phyloP scores from a whole-genome alignment of 2,797 vertebrate genomes.

The Myotis planiceps region DNA sequence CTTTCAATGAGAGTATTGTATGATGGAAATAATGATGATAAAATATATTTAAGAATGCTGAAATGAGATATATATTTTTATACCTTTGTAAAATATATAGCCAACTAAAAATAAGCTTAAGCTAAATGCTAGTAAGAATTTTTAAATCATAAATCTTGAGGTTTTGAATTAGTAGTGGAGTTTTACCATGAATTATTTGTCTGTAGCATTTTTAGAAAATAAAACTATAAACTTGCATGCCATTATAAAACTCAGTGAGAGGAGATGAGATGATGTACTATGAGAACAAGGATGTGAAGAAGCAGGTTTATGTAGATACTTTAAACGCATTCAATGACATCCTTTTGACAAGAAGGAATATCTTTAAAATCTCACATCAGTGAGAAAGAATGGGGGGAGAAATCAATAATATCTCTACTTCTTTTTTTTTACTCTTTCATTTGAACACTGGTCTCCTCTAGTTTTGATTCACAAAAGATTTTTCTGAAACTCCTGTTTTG shows the following conservation, averaged over 20 bases:
- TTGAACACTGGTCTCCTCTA: slow-evolving; percentile 49
- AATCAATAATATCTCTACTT: slow-evolving; percentile 35
- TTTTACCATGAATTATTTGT: slow-evolving; percentile 22
- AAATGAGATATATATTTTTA: background rate
- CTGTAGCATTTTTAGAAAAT: slow-evolving; percentile 13
- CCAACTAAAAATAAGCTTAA: background rate
- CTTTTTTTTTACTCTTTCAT: slow-evolving; percentile 62
- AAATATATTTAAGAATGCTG: background rate
- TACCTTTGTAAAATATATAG: background rate
- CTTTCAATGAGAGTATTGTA: background rate
- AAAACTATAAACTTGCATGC: background rate
- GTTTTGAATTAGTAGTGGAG: background rate
- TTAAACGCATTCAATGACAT: slow-evolving; percentile 36
- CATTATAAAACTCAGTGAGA: background rate
- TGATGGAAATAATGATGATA: background rate
- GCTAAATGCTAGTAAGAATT: background rate
- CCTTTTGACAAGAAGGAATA: slow-evolving; percentile 31
- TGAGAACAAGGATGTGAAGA: slow-evolving; percentile 61
- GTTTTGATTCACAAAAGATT: slow-evolving; percentile 64
- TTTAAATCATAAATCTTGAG: background rate
- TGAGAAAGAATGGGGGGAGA: background rate
- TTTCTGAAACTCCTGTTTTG: slow-evolving; percentile 52
- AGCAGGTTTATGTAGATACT: slow-evolving; percentile 49
- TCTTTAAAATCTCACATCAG: slow-evolving; percentile 55
- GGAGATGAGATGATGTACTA: background rate